Evolutionary conservation across 2,888 invertebrate species (phyloP), one percentile per base, ranked within the genome.

Genomic region (Dasysyrphus tricinctus): DNA sequence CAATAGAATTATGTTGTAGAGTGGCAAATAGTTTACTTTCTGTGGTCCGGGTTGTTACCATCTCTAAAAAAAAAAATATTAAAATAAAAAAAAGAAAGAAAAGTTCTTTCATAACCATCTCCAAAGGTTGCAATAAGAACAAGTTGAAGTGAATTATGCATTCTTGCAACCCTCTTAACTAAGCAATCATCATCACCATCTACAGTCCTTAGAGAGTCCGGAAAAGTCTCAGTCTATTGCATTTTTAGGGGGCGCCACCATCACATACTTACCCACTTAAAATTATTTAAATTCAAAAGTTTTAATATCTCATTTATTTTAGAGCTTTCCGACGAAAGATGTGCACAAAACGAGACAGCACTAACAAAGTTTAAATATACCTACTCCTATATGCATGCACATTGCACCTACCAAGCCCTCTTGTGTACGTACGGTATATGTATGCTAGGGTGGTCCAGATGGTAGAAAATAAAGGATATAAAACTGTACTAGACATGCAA

Each of bases 211-310:
- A 59, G 63, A 75, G 70, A 70, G 73, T 54, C 56, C 80, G 54
- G 47, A 59, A 61, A 75, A 72, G 69, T 44, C 69, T 51, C 57
- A 65, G 74, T 70, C 79, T 78, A 67, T 74, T 44, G 82, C 86
- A 70, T 79, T 82, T 78, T 75, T 69, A 54, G 80, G 72, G 59
- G 70, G 29, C 77, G 39, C 65, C 80, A 77, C 51, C 76, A 63
- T 39, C 81, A 69, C 61, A 74, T 72, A 72, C 78, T 79, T 81
- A 57, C 78, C 57, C 86, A 86, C 86, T 86, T 86, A 75, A 86
- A 86, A 86, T 86, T 86, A 86, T 86, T 86, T 79, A 86, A 86
- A 86, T 86, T 86, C 78, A 86, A 82, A 86, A 86, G 86, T 86
- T 86, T 75, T 77, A 86, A 78, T 74, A 74, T 86, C 82, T 86